phyloP scores from a whole-genome alignment of 2,113 vertebrate genomes.

The Percina caprodes region DNA sequence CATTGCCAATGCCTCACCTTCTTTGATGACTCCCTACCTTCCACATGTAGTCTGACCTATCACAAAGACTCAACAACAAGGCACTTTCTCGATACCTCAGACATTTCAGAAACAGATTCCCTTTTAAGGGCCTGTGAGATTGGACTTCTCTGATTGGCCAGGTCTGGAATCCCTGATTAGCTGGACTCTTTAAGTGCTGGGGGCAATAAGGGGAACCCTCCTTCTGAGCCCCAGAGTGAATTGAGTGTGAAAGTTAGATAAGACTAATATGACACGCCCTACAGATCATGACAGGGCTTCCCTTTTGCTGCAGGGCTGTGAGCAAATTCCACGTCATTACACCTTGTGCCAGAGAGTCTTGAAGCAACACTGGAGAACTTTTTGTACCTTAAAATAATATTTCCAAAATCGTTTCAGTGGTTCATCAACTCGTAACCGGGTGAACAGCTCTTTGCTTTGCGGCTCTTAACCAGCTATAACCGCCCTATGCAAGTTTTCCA shows the following conservation, averaged over 20 bases:
- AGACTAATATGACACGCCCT: slow-evolving; percentile 75
- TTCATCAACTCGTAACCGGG: too few relatives aligned
- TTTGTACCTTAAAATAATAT: too few relatives aligned
- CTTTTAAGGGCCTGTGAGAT: slow-evolving; percentile 34
- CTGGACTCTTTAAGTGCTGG: slow-evolving; percentile 23
- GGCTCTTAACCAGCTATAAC: too few relatives aligned
- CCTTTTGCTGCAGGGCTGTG: slow-evolving; percentile 47
- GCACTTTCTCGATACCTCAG: slow-evolving; percentile 55
- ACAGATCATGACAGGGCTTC: slow-evolving; percentile 63
- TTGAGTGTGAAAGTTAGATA: slow-evolving; percentile 78
- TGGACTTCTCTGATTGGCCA: slow-evolving; percentile 43
- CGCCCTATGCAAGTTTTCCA: too few relatives aligned
- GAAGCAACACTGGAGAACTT: too few relatives aligned
- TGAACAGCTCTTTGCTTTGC: too few relatives aligned
- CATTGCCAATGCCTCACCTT: slow-evolving; percentile 24
- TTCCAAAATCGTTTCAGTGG: too few relatives aligned
- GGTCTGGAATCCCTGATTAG: slow-evolving; percentile 61
- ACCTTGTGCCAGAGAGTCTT: slow-evolving; percentile 33
- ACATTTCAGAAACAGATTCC: slow-evolving; percentile 36
- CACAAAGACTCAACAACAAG: slow-evolving; percentile 26
- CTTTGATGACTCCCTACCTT: not conserved
- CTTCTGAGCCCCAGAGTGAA: slow-evolving; percentile 67
- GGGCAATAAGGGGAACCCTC: slow-evolving; percentile 55
- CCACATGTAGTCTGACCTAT: slow-evolving; percentile 2
- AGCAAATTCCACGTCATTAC: slow-evolving; percentile 37